A percentile compares a stretch with the other conserved stretches of the same genome.
These are phyloP conservation scores for Atta cephalotes DNA, from an alignment of 1,140 invertebrate genomes.

Conservation along the genomic window DNA sequence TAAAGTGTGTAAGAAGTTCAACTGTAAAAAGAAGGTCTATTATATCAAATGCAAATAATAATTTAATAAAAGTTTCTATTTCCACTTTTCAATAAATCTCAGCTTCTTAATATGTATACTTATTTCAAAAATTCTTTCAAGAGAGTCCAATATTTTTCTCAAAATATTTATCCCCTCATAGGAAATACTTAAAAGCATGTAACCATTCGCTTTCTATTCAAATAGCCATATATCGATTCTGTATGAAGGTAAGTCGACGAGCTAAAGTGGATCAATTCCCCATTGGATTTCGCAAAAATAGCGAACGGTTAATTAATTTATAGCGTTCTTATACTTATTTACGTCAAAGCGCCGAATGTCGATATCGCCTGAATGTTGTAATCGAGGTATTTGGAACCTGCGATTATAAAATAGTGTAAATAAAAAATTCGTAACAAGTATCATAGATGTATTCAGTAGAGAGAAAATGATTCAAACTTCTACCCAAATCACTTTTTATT, in stretches of 20 bases:
- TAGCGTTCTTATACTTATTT: background rate
- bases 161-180: background rate
- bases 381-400: background rate
- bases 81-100: background rate
- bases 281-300: constrained; percentile 46
- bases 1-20: too few species aligned
- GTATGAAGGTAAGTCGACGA: background rate
- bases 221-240: constrained; percentile 2
- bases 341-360: constrained; percentile 16
- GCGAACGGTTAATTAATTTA: constrained; percentile 50
- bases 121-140: background rate
- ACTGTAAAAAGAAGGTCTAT: too few species aligned
- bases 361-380: constrained; percentile 3
- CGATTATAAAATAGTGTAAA: background rate
- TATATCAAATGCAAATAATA: background rate
- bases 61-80: background rate
- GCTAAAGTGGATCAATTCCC: constrained; percentile 7
- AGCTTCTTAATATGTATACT: background rate
- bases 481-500: too few species aligned
- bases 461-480: too few species aligned
- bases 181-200: background rate
- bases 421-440: too few species aligned
- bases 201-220: background rate
- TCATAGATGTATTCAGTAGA: too few species aligned
- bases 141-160: background rate